Conservation (phyloP, 2,797 vertebrate species). For the Thunnus albacares region DNA sequence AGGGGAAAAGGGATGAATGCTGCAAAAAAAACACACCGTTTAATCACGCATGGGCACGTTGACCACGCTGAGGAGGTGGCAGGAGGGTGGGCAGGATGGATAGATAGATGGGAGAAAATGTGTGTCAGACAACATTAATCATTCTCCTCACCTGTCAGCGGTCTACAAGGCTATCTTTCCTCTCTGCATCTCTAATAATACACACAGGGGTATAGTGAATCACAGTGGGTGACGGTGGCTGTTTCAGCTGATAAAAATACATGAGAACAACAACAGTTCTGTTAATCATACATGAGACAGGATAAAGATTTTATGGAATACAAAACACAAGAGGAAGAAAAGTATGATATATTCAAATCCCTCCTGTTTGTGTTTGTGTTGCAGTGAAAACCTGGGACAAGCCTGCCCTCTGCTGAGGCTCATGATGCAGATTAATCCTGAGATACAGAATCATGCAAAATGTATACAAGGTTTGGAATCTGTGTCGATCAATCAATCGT, state of each 20-base stretch:
- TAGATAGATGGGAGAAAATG: slow-evolving; percentile 27
- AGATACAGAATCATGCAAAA: background rate
- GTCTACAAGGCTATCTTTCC: background rate
- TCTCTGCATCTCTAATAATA: slow-evolving; percentile 4
- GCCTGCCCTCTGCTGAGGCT: slow-evolving; percentile 67
- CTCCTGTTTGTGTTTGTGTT: background rate
- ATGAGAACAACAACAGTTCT: background rate
- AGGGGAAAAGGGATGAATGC: slow-evolving; percentile 4
- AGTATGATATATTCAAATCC: background rate
- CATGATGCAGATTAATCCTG: background rate
- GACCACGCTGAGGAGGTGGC: slow-evolving; percentile 27
- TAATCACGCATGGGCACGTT: slow-evolving; percentile 9
- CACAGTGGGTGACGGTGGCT: background rate
- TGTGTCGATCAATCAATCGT: background rate
- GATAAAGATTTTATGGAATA: background rate
- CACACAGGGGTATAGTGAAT: background rate
- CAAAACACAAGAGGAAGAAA: background rate
- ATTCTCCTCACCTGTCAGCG: slow-evolving; percentile 31
- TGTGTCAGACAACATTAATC: slow-evolving; percentile 34
- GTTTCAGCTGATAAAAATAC: slow-evolving; percentile 7
- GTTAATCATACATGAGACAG: background rate
- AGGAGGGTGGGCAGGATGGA: slow-evolving; percentile 1
- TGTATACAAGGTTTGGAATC: background rate
- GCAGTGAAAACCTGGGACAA: slow-evolving; percentile 39
- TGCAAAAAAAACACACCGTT: slow-evolving; percentile 32